phyloP scores from a whole-genome alignment of 2,888 invertebrate species.

The Standfussiana lucernea region DNA sequence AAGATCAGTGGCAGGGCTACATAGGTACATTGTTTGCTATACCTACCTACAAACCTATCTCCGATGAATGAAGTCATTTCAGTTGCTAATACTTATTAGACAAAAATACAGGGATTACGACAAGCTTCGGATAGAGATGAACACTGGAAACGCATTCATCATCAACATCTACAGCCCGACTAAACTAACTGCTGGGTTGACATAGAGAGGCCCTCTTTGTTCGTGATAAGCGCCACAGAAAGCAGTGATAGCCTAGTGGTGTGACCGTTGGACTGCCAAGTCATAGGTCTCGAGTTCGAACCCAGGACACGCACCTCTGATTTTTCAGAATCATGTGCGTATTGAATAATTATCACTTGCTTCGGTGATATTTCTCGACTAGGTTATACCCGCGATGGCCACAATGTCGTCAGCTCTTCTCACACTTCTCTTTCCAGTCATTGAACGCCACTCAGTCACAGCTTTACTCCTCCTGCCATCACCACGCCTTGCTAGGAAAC shows the following conservation, averaged over 20 bases:
- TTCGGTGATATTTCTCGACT: too few species aligned
- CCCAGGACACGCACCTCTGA: too few species aligned
- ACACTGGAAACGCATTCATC: not conserved
- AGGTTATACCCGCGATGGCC: not conserved
- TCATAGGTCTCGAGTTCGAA: too few species aligned
- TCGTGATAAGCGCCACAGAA: not conserved
- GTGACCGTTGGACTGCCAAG: too few species aligned
- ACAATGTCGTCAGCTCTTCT: not conserved
- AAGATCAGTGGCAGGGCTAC: not conserved
- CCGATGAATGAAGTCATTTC: not conserved
- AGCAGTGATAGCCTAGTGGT: too few species aligned
- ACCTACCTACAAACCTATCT: too few species aligned
- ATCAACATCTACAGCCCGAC: not conserved
- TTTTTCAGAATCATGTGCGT: too few species aligned
- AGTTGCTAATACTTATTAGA: too few species aligned
- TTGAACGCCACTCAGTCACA: too few species aligned
- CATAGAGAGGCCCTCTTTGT: too few species aligned
- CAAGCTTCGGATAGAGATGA: not conserved
- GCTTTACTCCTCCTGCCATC: too few species aligned
- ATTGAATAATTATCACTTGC: too few species aligned
- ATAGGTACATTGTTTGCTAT: not conserved
- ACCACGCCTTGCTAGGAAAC: not conserved
- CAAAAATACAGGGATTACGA: not conserved
- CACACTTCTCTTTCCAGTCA: not conserved
- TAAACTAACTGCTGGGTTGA: not conserved